Conservation (phyloP, 2,888 invertebrate genomes). For the Diarsia brunnea region DNA sequence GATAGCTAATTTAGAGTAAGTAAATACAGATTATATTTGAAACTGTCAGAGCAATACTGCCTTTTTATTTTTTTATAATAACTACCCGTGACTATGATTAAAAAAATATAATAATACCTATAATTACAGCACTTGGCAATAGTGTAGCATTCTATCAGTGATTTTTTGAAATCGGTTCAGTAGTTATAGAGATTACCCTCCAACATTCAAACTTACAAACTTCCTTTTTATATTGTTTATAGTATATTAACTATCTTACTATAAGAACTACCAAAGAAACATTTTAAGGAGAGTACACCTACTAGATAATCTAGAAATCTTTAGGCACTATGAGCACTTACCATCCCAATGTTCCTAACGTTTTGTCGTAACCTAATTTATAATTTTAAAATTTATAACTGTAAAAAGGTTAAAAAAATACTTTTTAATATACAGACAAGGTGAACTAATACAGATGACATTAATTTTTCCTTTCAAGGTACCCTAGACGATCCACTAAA, state of each 20-base stretch:
- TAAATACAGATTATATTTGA: slow-evolving; percentile 46
- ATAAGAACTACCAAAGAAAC: neutral
- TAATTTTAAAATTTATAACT: neutral
- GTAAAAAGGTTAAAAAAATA: neutral
- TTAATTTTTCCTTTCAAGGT: neutral
- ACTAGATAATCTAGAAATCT: neutral
- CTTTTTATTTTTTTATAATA: slow-evolving; percentile 19
- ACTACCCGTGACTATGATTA: neutral
- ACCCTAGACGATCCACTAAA: too few species aligned
- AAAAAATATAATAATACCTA: neutral
- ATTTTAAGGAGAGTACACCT: neutral
- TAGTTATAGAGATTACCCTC: neutral
- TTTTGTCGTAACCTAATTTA: too few species aligned
- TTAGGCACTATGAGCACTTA: neutral
- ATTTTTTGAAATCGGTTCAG: neutral
- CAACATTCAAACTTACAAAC: neutral
- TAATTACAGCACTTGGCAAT: neutral
- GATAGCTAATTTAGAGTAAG: slow-evolving; percentile 55
- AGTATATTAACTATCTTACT: neutral
- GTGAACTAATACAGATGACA: neutral
- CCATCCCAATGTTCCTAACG: neutral
- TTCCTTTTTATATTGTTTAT: neutral
- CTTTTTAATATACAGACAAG: neutral
- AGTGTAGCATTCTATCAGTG: neutral
- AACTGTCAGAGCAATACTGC: slow-evolving; percentile 28